Conservation (phyloP, 1,140 invertebrate species). For the Drosophila nigrodunni region DNA sequence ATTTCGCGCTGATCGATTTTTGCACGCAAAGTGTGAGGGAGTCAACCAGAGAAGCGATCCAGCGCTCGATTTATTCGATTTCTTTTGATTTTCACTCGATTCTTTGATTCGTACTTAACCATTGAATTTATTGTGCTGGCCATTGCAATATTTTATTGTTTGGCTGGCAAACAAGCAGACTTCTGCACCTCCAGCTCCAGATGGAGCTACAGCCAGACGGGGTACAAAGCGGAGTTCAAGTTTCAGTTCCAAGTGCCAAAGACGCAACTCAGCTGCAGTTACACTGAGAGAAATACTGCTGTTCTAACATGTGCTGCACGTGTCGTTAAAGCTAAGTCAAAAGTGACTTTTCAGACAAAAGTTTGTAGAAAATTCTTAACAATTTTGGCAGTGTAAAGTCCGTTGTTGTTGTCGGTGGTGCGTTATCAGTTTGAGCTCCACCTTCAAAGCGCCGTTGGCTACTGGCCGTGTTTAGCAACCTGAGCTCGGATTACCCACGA, state of each 20-base stretch:
- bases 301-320: too few relatives aligned
- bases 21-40: slow-evolving; percentile 82
- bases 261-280: slow-evolving; percentile 24
- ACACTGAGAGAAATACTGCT: too few relatives aligned
- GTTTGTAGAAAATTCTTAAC: too few relatives aligned
- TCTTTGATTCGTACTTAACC: slow-evolving; percentile 69
- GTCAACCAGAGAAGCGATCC: slow-evolving; percentile 23
- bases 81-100: neutral
- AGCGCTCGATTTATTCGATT: slow-evolving; percentile 19
- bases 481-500: slow-evolving; percentile 4
- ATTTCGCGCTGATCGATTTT: slow-evolving; percentile 81
- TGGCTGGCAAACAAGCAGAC: slow-evolving; percentile 54
- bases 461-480: slow-evolving; percentile 25
- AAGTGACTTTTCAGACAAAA: too few relatives aligned
- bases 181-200: slow-evolving; percentile 59
- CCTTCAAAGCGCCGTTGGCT: slow-evolving; percentile 73
- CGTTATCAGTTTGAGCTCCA: slow-evolving; percentile 70
- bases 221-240: neutral
- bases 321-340: too few relatives aligned
- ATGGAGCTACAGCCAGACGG: neutral
- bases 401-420: slow-evolving; percentile 49
- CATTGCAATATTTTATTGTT: slow-evolving; percentile 77
- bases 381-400: neutral
- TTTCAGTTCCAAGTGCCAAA: neutral
- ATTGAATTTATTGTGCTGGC: slow-evolving; percentile 75